Conservation (phyloP, 2,888 invertebrate species). For the Coecobrya sp. region DNA sequence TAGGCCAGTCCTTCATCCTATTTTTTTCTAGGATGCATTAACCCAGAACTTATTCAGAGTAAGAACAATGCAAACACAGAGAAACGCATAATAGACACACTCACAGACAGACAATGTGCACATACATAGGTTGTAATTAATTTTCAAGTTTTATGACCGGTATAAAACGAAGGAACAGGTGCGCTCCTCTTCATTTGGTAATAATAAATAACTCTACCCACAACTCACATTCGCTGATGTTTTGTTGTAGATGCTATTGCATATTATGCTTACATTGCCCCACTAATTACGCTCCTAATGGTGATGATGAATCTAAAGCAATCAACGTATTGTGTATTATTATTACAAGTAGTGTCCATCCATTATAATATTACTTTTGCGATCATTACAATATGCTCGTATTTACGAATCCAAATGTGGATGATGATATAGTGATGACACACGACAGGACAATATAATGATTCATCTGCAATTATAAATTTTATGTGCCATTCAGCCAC, state of each 20-base stretch:
- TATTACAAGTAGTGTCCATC: background rate
- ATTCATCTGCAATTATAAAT: slow-evolving; percentile 74
- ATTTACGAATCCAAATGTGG: slow-evolving; percentile 56
- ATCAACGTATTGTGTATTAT: slow-evolving; percentile 50
- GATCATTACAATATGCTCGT: slow-evolving; percentile 39
- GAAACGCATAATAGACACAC: background rate
- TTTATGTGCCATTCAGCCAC: background rate
- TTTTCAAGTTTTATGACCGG: slow-evolving; percentile 53
- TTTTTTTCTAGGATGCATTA: slow-evolving; percentile 63
- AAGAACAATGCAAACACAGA: background rate
- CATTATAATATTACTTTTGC: slow-evolving; percentile 45
- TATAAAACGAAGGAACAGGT: slow-evolving; percentile 72
- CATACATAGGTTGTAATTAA: slow-evolving; percentile 60
- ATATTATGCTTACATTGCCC: slow-evolving; percentile 38
- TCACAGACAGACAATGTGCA: background rate
- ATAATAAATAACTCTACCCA: background rate
- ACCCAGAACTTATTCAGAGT: slow-evolving; percentile 63
- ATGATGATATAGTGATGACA: slow-evolving; percentile 70
- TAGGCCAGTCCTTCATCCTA: background rate
- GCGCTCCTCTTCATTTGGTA: slow-evolving; percentile 47
- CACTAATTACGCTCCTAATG: slow-evolving; percentile 51
- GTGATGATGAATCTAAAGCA: slow-evolving; percentile 49
- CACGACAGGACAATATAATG: slow-evolving; percentile 75
- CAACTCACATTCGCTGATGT: background rate
- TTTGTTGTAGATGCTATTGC: background rate